phyloP scores from a whole-genome alignment of 2,113 vertebrate genomes.

The Puma concolor region DNA sequence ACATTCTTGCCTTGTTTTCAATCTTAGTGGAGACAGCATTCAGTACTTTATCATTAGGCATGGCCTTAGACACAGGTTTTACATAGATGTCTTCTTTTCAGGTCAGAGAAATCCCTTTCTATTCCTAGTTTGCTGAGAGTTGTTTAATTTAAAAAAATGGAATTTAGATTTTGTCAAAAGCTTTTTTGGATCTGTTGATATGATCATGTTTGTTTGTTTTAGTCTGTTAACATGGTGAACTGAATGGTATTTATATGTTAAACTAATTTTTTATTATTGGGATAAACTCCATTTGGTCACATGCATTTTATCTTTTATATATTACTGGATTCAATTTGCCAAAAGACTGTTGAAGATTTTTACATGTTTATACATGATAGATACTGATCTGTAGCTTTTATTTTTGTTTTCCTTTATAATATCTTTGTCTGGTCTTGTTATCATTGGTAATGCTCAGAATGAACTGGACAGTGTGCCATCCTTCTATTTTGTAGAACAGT shows the following conservation, averaged over 20 bases:
- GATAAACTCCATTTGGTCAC: neutral
- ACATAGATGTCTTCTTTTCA: neutral
- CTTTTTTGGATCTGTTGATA: neutral
- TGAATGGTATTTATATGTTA: neutral
- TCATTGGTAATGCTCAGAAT: neutral
- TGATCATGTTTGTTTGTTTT: neutral
- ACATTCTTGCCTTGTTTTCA: neutral
- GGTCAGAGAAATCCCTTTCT: neutral
- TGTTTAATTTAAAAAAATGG: neutral
- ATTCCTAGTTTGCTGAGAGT: neutral
- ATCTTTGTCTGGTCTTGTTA: neutral
- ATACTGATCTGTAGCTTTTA: neutral
- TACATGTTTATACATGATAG: neutral
- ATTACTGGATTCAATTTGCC: neutral
- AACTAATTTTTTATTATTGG: neutral
- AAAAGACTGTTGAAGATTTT: neutral
- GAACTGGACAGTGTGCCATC: neutral
- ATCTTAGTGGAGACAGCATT: neutral
- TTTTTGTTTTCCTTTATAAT: neutral
- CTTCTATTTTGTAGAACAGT: neutral
- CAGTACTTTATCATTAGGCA: neutral
- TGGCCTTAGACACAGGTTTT: neutral
- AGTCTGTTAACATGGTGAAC: neutral
- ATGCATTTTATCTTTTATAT: neutral
- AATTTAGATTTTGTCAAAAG: neutral